Evolutionary conservation across 1,140 invertebrate species (phyloP).

Genomic region (Phymorhynchus buccinoides): DNA sequence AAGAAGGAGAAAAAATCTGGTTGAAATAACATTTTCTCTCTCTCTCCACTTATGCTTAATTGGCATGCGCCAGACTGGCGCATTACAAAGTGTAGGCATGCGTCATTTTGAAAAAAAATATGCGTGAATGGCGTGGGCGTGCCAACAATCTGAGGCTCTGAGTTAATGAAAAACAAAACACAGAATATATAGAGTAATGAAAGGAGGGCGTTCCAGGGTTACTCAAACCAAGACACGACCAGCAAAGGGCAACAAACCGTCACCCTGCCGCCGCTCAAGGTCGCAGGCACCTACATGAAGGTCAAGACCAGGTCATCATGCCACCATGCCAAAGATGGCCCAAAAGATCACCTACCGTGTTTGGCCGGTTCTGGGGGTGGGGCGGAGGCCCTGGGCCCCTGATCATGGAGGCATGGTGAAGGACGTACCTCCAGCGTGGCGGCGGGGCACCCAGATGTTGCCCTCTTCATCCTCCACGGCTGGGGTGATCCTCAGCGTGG

Average conservation of each 20-base stretch:
- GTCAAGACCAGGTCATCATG: constrained; percentile 30
- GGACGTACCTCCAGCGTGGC: constrained; percentile 42
- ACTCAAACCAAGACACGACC: constrained; percentile 24
- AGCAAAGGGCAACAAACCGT: no score
- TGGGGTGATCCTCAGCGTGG: constrained; percentile 56
- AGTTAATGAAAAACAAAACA: no score
- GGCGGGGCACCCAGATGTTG: constrained; percentile 61
- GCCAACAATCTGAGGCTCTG: no score
- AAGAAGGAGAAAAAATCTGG: no score
- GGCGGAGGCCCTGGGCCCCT: constrained; percentile 14
- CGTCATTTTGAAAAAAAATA: no score
- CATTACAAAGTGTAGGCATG: no score
- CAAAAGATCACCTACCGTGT: constrained; percentile 22
- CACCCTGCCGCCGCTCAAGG: background rate
- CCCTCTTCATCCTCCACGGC: constrained; percentile 55
- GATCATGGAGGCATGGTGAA: constrained; percentile 35
- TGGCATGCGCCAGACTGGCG: no score
- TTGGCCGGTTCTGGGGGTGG: background rate
- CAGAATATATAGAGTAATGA: background rate
- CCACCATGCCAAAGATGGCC: constrained; percentile 35
- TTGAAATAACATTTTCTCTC: no score
- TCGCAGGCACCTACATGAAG: constrained; percentile 22
- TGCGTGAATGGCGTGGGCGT: no score
- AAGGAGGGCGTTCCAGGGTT: background rate
- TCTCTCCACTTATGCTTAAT: no score